phyloP scores from a whole-genome alignment of 1,140 invertebrate genomes.

The Carposina sasakii region DNA sequence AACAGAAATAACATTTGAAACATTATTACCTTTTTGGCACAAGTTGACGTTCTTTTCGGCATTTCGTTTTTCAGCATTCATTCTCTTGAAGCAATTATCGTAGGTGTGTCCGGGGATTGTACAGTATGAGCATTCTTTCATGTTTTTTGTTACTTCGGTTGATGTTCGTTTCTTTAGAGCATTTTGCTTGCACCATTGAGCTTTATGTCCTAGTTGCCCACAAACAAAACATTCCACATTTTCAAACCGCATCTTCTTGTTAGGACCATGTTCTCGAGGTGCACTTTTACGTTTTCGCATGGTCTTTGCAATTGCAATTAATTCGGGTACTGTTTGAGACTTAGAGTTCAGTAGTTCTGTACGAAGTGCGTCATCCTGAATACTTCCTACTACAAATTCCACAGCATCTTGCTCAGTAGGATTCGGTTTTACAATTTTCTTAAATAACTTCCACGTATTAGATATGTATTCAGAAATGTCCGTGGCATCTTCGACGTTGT shows the following conservation, averaged over 20 bases:
- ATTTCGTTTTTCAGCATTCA: neutral
- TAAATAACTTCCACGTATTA: neutral
- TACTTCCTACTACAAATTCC: too few species aligned
- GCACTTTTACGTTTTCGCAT: neutral
- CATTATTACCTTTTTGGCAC: conserved; percentile 14
- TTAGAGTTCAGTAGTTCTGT: too few species aligned
- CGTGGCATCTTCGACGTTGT: neutral
- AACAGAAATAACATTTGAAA: conserved; percentile 29
- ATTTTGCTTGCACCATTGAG: neutral
- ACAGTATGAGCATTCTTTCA: conserved; percentile 10
- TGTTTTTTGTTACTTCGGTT: neutral
- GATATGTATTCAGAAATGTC: neutral
- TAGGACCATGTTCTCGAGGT: neutral
- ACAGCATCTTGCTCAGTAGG: neutral
- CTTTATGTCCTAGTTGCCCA: conserved; percentile 6
- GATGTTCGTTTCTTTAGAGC: neutral
- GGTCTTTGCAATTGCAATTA: neutral
- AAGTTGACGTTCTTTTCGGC: conserved; percentile 11
- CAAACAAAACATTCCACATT: neutral
- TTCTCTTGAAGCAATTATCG: conserved; percentile 14
- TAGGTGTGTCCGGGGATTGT: conserved; percentile 3
- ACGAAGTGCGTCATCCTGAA: too few species aligned
- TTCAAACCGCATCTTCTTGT: neutral
- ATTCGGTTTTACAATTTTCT: neutral
- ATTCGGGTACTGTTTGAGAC: too few species aligned